Evolutionary conservation across 2,113 vertebrate species (phyloP).

Genomic region (Protobothrops mucrosquamatus): DNA sequence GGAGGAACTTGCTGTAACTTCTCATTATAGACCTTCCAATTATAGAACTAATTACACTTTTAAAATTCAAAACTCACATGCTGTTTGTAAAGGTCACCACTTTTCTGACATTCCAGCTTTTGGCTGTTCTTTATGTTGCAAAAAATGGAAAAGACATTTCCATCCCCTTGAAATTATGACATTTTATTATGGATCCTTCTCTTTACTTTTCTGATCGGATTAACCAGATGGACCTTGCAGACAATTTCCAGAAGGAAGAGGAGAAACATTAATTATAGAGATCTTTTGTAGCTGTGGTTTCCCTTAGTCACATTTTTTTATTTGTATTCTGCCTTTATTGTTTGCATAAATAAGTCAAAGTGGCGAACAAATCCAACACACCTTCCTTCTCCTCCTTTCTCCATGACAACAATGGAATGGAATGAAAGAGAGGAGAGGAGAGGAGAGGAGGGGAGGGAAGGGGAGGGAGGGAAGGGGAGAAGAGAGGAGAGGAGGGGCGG

Average conservation of each 20-base stretch:
- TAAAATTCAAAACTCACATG: slow-evolving; percentile 65
- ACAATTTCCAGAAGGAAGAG: not conserved
- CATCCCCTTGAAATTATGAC: slow-evolving; percentile 49
- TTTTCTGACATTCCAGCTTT: slow-evolving; percentile 54
- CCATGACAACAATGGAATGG: no score
- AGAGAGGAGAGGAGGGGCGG: no score
- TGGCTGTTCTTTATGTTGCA: slow-evolving; percentile 47
- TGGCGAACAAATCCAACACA: no score
- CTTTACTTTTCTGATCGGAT: slow-evolving; percentile 47
- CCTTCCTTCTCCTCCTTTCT: no score
- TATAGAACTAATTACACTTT: slow-evolving; percentile 19
- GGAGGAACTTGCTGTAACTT: slow-evolving; percentile 41
- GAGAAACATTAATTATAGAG: not conserved
- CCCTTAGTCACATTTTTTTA: not conserved
- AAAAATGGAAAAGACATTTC: slow-evolving; percentile 57
- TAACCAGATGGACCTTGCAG: slow-evolving; percentile 1
- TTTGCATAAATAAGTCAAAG: no score
- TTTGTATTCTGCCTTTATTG: no score
- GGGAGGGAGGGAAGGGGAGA: no score
- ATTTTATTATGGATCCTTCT: slow-evolving; percentile 49
- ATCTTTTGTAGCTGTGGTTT: not conserved
- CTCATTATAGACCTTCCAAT: no score
- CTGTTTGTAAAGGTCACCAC: slow-evolving; percentile 57
- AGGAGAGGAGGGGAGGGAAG: no score
- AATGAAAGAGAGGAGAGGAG: no score